These are phyloP conservation scores for Adoxophyes honmai DNA, from an alignment of 1,140 invertebrate species.

Conservation along the genomic window DNA sequence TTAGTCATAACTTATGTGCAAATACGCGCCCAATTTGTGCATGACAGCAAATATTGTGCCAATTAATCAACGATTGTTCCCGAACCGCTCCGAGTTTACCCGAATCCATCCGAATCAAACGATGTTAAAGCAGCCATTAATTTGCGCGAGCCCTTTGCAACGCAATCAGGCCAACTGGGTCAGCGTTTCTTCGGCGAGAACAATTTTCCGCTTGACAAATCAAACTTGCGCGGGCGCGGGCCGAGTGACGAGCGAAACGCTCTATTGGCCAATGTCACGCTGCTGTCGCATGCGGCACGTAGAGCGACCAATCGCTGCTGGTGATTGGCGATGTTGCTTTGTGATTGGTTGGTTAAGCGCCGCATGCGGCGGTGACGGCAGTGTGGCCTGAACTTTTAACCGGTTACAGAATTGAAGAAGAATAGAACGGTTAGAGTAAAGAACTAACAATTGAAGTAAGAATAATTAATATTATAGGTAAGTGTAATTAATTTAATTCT, in stretches of 20 bases:
- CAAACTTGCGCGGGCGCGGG: slow-evolving; percentile 33
- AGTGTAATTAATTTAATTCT: too few species aligned
- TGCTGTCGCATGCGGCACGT: too few species aligned
- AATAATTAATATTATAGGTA: too few species aligned
- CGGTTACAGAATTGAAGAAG: too few species aligned
- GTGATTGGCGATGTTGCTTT: too few species aligned
- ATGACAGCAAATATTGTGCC: slow-evolving; percentile 14
- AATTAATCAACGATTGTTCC: slow-evolving; percentile 10
- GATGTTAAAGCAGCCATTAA: slow-evolving; percentile 23
- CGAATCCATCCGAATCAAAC: neutral
- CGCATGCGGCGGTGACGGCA: too few species aligned
- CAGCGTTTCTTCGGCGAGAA: slow-evolving; percentile 39
- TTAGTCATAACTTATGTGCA: neutral
- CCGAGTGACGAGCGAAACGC: slow-evolving; percentile 12
- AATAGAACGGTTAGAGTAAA: too few species aligned
- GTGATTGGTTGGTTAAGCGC: too few species aligned
- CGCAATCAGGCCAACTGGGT: slow-evolving; percentile 28
- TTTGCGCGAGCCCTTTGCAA: slow-evolving; percentile 19
- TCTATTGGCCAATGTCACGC: too few species aligned
- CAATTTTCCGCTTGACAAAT: slow-evolving; percentile 55
- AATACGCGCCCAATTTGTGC: slow-evolving; percentile 4
- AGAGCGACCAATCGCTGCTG: too few species aligned
- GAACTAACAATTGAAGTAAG: too few species aligned
- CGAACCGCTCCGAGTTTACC: neutral
- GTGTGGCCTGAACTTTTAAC: too few species aligned